Base-by-base conservation (phyloP, 1,140 invertebrate genomes). In the Musca vetustissima region DNA sequence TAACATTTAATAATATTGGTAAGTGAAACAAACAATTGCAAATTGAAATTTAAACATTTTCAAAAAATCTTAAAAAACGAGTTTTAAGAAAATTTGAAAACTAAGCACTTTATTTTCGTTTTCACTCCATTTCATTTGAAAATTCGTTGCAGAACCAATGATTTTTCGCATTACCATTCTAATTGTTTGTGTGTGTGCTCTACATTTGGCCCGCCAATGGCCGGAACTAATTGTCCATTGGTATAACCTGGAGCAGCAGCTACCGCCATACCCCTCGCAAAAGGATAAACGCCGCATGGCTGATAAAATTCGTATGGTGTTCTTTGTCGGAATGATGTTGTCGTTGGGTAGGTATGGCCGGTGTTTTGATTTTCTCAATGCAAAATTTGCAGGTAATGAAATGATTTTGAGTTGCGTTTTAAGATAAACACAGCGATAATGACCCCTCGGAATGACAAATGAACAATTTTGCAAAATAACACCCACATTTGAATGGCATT, bases 211-310 rank as follows among this genome's bases (percentile, higher is more conserved):
- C 7, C 69, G 70, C 1, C 73, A 80, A 17, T 83, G 81, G 81
- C 81, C 81, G 2, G 67, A 66, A 9, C 64, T 83, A n/a, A 82
- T 83, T 75, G 25, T 70, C 48, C 69, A 74, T 11, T 83, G 79
- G 77, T 64, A 79, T 24, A 66, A 73, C 6, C 71, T 80, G 17
- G 80, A 83, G 65, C 53, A 72, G 65, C 71, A 75, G 25, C 47
- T 83, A 49, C 80, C 81, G 2, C 71, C 66, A 25, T 79, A 80
- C 69, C 66, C 61, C 3, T 71, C 75, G 4, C 78, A 82, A 69
- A 47, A 53, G n/a, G 72, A 74, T 11, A 82, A 73, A 48, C 24
- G 69, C 24, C 71, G 72, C 14, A 72, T 82, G 76, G 76, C 78
- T 0, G 67, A 75, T 32, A 72, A 72, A 15, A 76, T 82, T 9